Evolutionary conservation across 2,113 vertebrate species (phyloP), one percentile per base, ranked within the genome.

Genomic region (Rhinolophus ferrumequinum): DNA sequence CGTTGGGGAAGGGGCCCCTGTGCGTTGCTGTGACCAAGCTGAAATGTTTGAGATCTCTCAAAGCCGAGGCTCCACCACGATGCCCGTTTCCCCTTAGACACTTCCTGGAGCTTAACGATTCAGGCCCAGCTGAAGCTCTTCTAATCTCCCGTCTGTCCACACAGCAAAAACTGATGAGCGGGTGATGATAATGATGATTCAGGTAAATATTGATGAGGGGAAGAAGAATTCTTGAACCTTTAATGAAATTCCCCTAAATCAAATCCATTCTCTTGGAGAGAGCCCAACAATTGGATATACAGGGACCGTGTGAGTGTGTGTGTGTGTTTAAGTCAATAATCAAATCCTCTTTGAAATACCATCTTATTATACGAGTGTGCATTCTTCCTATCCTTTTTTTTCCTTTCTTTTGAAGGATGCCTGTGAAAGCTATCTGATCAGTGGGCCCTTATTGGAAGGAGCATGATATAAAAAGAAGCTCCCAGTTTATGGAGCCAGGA

Each of bases 61-160:
- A 92, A 54, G 85, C n/a, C 41, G 60, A 81, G 50, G 12, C 50
- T 82, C 16, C 16, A 0, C 62, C 2, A 3, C 0, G 4, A 3
- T 24, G 58, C 64, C 33, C 58, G 1, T n/a, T 33, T 79, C 11
- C 6, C 35, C 5, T 91, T 44, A 64, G 38, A 64, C n/a, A 88
- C 8, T 88, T 79, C 58, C 22, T 28, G 35, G 12, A 44, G 81
- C 14, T 44, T 88, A 85, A 81, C 12, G 9, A 94, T 73, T 93
- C 56, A 35, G 41, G 15, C 38, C 24, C 21, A 9, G 21, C 38
- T 82, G 75, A 82, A 75, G 22, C 88, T 64, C 38, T 41, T 69
- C 60, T 97, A 76, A 94, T 67, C 89, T 91, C 85, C 58, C 73
- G 70, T 84, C 41, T 91, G 81, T 82, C 94, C 72, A 93, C 66